A percentile compares a stretch with the other conserved stretches of the same genome.
These are phyloP conservation scores for Perccottus glenii DNA, from an alignment of 2,113 vertebrate species.

Conservation along the genomic window DNA sequence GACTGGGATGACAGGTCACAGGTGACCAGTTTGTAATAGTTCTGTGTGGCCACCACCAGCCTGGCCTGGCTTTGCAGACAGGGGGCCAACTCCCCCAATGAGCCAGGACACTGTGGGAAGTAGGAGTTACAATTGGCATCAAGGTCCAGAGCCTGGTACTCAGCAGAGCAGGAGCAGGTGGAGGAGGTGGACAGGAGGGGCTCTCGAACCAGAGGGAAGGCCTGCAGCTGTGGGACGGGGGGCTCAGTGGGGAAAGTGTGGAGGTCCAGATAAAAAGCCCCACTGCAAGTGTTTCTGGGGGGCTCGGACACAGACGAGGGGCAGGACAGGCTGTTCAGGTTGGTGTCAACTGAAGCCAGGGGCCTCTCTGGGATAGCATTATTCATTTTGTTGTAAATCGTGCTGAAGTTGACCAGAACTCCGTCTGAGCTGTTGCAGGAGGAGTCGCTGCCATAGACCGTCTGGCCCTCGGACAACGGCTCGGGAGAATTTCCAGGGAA, in stretches of 20 bases:
- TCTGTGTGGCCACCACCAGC: slow-evolving; percentile 95
- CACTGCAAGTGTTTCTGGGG: slow-evolving; percentile 11
- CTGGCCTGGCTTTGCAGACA: slow-evolving; percentile 95
- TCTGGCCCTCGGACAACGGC: slow-evolving; percentile 82
- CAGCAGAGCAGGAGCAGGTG: slow-evolving; percentile 78
- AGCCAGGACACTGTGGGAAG: slow-evolving; percentile 75
- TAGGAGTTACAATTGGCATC: slow-evolving; percentile 97
- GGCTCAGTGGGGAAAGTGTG: slow-evolving; percentile 90
- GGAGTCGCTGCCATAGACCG: slow-evolving; percentile 90
- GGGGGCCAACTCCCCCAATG: slow-evolving; percentile 81
- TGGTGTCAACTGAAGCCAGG: slow-evolving; percentile 59
- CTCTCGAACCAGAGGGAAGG: slow-evolving; percentile 76
- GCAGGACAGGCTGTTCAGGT: slow-evolving; percentile 88
- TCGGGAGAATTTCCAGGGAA: slow-evolving; percentile 72
- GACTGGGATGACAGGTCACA: slow-evolving; percentile 97
- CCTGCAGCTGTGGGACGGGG: slow-evolving; percentile 53
- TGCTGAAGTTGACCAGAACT: slow-evolving; percentile 93
- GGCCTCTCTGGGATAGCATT: slow-evolving; percentile 79
- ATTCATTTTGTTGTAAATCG: slow-evolving; percentile 93
- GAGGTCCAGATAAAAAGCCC: slow-evolving; percentile 94
- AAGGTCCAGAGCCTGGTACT: slow-evolving; percentile 82
- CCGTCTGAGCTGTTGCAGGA: slow-evolving; percentile 96
- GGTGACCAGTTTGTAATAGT: slow-evolving; percentile 97
- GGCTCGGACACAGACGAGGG: slow-evolving; percentile 85
- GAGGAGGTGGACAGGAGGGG: slow-evolving; percentile 81